Evolutionary conservation across 2,797 vertebrate species (phyloP).

Genomic region (Premnoplex brunnescens): DNA sequence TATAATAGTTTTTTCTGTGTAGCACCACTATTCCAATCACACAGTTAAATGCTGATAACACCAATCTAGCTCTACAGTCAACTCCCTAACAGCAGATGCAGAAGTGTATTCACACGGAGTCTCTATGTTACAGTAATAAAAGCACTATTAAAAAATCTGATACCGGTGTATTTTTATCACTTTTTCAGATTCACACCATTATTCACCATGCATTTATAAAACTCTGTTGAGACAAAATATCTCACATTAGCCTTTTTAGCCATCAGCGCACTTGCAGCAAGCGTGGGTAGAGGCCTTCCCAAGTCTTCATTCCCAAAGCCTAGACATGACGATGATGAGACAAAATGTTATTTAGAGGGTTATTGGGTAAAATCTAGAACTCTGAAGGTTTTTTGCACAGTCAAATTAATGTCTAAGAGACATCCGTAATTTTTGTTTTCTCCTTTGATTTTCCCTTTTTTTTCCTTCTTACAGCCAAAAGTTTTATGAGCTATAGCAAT

Average conservation of each 20-base stretch:
- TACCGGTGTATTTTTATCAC: neutral
- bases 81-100: neutral
- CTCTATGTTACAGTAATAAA: neutral
- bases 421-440: neutral
- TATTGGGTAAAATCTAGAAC: neutral
- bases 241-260: too few relatives aligned
- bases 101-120: neutral
- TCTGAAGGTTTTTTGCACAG: neutral
- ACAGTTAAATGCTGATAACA: neutral
- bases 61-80: neutral
- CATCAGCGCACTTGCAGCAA: too few relatives aligned
- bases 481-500: neutral
- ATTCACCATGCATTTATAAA: neutral
- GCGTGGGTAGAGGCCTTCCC: too few relatives aligned
- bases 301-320: too few relatives aligned
- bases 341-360: neutral
- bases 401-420: neutral
- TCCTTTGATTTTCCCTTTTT: neutral
- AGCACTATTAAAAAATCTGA: neutral
- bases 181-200: neutral
- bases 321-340: neutral
- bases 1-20: neutral
- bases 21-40: neutral
- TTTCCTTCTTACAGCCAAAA: neutral
- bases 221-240: neutral